Base-by-base conservation (phyloP, 2,888 invertebrate species). In the Electrophaes corylata region DNA sequence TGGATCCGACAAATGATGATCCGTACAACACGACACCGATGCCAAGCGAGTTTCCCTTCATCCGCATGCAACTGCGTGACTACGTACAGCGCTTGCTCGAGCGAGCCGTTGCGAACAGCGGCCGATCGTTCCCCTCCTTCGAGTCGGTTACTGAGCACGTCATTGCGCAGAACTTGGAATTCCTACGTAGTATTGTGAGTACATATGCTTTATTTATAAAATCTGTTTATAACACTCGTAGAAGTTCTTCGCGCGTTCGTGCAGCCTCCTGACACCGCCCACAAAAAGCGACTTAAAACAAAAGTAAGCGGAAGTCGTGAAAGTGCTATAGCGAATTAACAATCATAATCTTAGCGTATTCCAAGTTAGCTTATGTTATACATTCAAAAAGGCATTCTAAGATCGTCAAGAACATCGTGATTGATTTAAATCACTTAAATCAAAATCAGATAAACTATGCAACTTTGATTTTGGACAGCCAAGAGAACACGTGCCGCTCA, bases 141-240 rank as follows among this genome's bases (percentile, higher is more conserved):
- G 67, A 76, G 6, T 60, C 55, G 1, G 69, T 78, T 1, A 68
- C 81, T 0, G 75, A 79, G 41, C 68, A 61, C 52, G 53, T 88
- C 1, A 68, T 86, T 8, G 2, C n/a, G 46, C 66, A 4, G 59
- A 71, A 54, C 66, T 78, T 23, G 29, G 65, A 64, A 1, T 83
- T 85, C 60, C 70, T 88, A 3, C 35, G 64, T 1, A 67, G 67
- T 3, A 72, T 86, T 67, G 85, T 86, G 60, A 62, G 77, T 64
- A 16, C n/a, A n/a, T n/a, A n/a, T n/a, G n/a, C 39, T 16, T 12
- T 35, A 8, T 1, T n/a, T 20, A 1, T 12, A 4, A 10, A 35
- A 37, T 6, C 8, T 37, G 0, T 8, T 10, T 5, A 16, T 1
- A 16, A 16, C 6, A 14, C 37, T 16, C 37, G n/a, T 35, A 16